Conservation (phyloP, 2,797 vertebrate genomes). For the Allobates femoralis region DNA sequence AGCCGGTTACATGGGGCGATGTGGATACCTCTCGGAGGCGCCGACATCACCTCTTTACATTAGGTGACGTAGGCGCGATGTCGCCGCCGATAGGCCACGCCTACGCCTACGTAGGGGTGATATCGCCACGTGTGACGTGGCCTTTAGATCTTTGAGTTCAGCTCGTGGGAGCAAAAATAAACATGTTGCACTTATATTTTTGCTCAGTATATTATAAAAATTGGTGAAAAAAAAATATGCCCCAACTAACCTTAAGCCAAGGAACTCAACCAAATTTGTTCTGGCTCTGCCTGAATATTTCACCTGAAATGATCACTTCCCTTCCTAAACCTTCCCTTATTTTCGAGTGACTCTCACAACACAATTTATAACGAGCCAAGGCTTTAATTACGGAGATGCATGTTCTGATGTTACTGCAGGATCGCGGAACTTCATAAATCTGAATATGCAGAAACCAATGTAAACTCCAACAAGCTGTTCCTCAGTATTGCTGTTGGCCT, state of each 20-base stretch:
- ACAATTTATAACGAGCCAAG: conserved; percentile 10
- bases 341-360: background rate
- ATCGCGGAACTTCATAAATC: conserved; percentile 42
- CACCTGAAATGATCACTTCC: background rate
- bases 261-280: background rate
- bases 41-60: too few species aligned
- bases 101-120: too few species aligned
- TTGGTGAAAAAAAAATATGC: background rate
- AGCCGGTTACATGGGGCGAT: too few species aligned
- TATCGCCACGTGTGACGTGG: too few species aligned
- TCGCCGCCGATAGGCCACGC: too few species aligned
- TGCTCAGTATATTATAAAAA: too few species aligned
- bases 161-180: too few species aligned
- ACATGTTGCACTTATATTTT: too few species aligned
- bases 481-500: conserved; percentile 47
- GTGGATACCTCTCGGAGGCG: too few species aligned
- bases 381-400: conserved; percentile 17
- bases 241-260: background rate
- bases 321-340: background rate
- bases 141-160: too few species aligned
- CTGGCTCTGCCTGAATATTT: background rate
- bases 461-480: conserved; percentile 20
- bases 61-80: too few species aligned
- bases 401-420: conserved; percentile 29
- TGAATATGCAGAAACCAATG: conserved; percentile 45